These are phyloP conservation scores for Aspidiotus rigidus DNA, from an alignment of 2,888 invertebrate genomes.

Conservation along the genomic window DNA sequence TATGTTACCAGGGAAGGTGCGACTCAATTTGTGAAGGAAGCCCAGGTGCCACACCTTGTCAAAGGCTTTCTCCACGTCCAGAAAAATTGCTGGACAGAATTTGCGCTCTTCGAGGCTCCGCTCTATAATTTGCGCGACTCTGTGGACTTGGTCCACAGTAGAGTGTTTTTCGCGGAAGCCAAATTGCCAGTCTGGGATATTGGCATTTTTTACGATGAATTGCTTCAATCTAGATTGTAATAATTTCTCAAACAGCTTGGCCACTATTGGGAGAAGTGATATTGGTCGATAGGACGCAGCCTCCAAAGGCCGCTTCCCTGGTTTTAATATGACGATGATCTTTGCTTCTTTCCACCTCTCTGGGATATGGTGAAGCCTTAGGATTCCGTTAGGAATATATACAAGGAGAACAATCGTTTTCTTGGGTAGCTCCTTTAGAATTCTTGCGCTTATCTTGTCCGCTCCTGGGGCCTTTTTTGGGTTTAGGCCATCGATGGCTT, in stretches of 20 bases:
- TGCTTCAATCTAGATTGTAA: neutral
- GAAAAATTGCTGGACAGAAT: neutral
- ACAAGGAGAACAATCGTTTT: neutral
- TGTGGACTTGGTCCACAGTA: neutral
- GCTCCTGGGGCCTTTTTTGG: neutral
- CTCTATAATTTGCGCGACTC: neutral
- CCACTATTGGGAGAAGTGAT: neutral
- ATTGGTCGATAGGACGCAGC: neutral
- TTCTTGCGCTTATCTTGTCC: neutral
- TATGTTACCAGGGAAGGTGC: neutral
- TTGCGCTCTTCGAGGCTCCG: neutral
- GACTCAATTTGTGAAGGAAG: neutral
- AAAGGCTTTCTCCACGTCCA: neutral
- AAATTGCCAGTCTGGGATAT: neutral
- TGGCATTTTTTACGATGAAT: neutral
- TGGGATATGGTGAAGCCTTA: neutral
- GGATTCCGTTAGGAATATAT: neutral
- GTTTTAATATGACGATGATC: neutral
- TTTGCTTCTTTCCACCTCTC: neutral
- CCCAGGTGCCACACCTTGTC: neutral
- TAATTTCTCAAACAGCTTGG: neutral
- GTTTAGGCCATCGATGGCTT: neutral
- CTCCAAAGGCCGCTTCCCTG: neutral
- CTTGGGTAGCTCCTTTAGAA: neutral
- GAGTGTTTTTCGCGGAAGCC: neutral